Percentiles rank a stretch among this genome's conserved stretches.
phyloP scores from a whole-genome alignment of 2,113 vertebrate genomes.

The Ibidorhyncha struthersii region DNA sequence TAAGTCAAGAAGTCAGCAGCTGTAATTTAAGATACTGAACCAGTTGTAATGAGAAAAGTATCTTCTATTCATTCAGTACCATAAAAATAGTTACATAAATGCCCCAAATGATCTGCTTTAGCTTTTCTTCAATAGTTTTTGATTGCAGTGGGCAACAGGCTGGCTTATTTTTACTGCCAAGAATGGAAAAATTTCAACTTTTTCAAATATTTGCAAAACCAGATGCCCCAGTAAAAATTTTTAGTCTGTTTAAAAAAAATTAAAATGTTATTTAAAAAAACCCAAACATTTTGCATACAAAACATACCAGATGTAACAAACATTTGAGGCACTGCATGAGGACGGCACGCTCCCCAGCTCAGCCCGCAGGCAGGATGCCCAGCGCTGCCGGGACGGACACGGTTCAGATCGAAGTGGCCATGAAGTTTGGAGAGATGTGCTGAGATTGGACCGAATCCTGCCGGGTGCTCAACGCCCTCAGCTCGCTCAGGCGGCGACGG shows the following conservation, averaged over 20 bases:
- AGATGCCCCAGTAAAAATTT: slow-evolving; percentile 10
- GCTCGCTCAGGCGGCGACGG: neutral
- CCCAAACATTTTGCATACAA: neutral
- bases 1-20: neutral
- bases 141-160: neutral
- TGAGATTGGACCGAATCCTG: neutral
- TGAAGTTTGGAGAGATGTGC: neutral
- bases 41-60: neutral
- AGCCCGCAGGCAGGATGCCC: neutral
- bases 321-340: neutral
- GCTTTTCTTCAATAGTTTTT: neutral
- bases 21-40: neutral
- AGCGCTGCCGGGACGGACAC: neutral
- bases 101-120: neutral
- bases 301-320: neutral
- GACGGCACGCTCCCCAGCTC: neutral
- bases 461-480: neutral
- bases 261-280: neutral
- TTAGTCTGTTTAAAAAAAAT: neutral
- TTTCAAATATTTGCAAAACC: slow-evolving; percentile 34
- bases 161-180: neutral
- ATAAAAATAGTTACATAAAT: neutral
- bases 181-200: neutral
- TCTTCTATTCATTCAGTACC: neutral
- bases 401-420: neutral